These are phyloP conservation scores for Muricea muricata DNA, from an alignment of 92 coral and sea anemone genomes.

Conservation along the genomic window DNA sequence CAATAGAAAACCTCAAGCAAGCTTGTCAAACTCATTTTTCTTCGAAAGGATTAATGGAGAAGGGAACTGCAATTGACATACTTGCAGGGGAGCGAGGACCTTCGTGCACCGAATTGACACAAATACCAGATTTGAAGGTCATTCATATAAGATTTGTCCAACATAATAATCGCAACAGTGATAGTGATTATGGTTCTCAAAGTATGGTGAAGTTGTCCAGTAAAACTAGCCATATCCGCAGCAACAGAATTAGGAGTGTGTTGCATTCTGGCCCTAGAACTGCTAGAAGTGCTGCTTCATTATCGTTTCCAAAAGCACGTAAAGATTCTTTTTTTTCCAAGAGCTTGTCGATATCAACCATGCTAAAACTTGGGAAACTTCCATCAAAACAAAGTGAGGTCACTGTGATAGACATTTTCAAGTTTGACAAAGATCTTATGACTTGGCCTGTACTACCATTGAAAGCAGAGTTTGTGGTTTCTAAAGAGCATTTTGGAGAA, in stretches of 20 bases:
- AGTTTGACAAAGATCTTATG: slow-evolving; percentile 48
- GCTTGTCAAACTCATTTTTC: slow-evolving; percentile 29
- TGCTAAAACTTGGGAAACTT: slow-evolving; percentile 70
- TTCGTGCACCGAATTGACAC: slow-evolving; percentile 12
- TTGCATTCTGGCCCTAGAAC: neutral
- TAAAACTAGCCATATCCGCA: neutral
- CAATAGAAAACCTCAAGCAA: neutral
- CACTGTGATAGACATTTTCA: slow-evolving; percentile 44
- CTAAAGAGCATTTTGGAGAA: slow-evolving; percentile 27
- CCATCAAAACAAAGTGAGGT: slow-evolving; percentile 15
- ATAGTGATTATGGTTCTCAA: slow-evolving; percentile 12
- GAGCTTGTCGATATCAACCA: slow-evolving; percentile 56
- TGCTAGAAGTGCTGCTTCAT: neutral
- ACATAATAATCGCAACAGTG: neutral
- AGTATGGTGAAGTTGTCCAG: slow-evolving; percentile 9
- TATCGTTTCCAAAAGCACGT: neutral
- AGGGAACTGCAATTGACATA: slow-evolving; percentile 28
- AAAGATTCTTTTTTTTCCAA: slow-evolving; percentile 41
- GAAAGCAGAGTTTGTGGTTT: slow-evolving; percentile 43
- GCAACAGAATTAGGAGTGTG: neutral
- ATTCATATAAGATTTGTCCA: neutral
- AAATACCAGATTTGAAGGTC: slow-evolving; percentile 27
- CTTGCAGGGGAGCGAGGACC: slow-evolving; percentile 37
- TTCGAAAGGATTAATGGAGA: slow-evolving; percentile 31
- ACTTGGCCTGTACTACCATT: slow-evolving; percentile 52